phyloP scores from a whole-genome alignment of 1,140 invertebrate genomes.

The Leptoteleia sp. region DNA sequence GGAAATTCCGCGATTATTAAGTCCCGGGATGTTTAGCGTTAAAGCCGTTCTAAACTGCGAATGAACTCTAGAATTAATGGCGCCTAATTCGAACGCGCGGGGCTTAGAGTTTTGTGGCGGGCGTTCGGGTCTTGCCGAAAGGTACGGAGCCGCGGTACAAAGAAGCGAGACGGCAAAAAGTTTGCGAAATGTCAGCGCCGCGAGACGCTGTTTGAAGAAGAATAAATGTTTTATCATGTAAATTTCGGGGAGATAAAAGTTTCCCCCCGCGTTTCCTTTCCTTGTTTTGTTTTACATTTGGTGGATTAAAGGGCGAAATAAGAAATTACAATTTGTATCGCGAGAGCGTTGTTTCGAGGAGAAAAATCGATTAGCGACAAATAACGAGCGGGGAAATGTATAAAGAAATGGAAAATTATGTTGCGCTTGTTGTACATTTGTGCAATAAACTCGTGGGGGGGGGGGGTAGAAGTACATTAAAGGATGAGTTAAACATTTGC shows the following conservation, averaged over 20 bases:
- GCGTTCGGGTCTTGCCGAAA: constrained; percentile 15
- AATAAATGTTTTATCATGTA: constrained; percentile 54
- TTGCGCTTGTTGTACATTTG: too few species aligned
- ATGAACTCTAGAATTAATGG: constrained; percentile 26
- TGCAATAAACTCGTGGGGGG: too few species aligned
- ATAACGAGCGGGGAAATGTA: too few species aligned
- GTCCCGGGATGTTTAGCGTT: constrained; percentile 27
- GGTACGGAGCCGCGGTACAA: not conserved
- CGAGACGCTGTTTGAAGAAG: constrained; percentile 37
- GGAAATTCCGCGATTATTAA: constrained; percentile 22
- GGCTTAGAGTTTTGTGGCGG: constrained; percentile 12
- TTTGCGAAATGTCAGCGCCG: constrained; percentile 33
- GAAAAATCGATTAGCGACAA: too few species aligned
- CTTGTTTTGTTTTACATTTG: not conserved
- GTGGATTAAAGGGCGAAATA: too few species aligned
- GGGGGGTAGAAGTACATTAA: too few species aligned
- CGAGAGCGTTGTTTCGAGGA: too few species aligned
- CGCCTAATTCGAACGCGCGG: constrained; percentile 15
- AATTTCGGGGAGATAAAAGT: constrained; percentile 33
- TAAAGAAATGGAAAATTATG: too few species aligned
- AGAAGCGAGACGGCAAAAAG: constrained; percentile 12
- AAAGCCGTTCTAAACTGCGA: constrained; percentile 33
- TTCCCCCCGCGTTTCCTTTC: not conserved
- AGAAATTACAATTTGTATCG: too few species aligned
- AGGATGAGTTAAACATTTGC: too few species aligned